Percentiles rank a stretch among this genome's conserved stretches.
phyloP scores from a whole-genome alignment of 2,888 invertebrate species.

The Macaria liturata region DNA sequence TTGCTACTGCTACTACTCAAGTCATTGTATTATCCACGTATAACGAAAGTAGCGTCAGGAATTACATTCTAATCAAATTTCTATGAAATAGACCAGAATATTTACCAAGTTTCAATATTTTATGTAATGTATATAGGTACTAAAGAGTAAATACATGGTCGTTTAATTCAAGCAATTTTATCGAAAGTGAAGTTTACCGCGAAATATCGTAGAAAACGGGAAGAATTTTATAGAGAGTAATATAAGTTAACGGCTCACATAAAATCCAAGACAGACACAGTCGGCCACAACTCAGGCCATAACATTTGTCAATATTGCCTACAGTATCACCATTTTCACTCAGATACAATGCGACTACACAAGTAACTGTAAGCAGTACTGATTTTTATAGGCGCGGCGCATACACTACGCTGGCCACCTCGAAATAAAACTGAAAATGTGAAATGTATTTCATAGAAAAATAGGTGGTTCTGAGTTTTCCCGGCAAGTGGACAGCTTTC shows the following conservation, averaged over 20 bases:
- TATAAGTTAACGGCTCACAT: conserved; percentile 69
- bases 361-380: conserved; percentile 9
- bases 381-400: conserved; percentile 3
- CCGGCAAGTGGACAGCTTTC: conserved; percentile 31
- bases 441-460: conserved; percentile 9
- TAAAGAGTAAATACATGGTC: conserved; percentile 19
- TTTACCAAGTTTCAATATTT: too few species aligned
- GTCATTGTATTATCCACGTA: too few species aligned
- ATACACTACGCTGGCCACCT: background rate
- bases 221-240: conserved; percentile 66
- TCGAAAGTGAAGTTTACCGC: conserved; percentile 46
- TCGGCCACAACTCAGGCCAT: conserved; percentile 37
- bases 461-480: conserved; percentile 12
- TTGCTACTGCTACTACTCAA: too few species aligned
- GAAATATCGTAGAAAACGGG: conserved; percentile 54
- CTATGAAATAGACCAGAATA: too few species aligned
- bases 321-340: conserved; percentile 31
- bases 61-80: too few species aligned
- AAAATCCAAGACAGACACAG: conserved; percentile 57
- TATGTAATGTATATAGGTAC: background rate
- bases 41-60: too few species aligned
- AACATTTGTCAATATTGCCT: conserved; percentile 37
- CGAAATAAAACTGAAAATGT: conserved; percentile 2
- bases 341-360: conserved; percentile 16
- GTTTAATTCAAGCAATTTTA: conserved; percentile 38